Conservation (phyloP, 2,797 vertebrate species). For the Scyliorhinus canicula region DNA sequence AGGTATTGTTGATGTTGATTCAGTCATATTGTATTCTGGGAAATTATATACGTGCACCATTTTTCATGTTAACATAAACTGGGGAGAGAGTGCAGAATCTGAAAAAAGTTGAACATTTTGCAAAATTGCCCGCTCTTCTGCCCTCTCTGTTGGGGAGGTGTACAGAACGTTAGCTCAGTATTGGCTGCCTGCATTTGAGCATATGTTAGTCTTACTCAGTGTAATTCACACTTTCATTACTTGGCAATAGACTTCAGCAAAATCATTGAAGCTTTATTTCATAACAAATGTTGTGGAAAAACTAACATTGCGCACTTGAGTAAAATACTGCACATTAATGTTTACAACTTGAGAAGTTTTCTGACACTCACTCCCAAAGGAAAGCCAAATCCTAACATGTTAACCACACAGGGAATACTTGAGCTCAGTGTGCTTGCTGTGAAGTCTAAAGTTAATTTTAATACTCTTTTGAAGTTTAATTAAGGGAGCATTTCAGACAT, state of each 20-base stretch:
- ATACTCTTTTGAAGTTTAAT: not conserved
- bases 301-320: not conserved
- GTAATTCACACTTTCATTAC: not conserved
- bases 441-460: not conserved
- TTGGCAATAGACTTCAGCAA: not conserved
- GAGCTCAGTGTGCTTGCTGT: not conserved
- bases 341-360: not conserved
- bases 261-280: not conserved
- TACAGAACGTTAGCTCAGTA: too few species aligned
- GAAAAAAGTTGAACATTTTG: too few species aligned
- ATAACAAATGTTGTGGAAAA: not conserved
- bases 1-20: too few species aligned
- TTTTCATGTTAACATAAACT: too few species aligned
- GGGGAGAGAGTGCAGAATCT: too few species aligned
- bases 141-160: too few species aligned
- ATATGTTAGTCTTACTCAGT: too few species aligned
- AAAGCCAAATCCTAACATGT: not conserved
- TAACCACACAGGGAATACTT: not conserved
- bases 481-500: not conserved
- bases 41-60: too few species aligned
- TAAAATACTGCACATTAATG: not conserved
- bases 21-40: too few species aligned
- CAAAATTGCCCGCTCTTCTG: too few species aligned
- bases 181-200: too few species aligned
- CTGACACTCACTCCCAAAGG: not conserved